These are phyloP conservation scores for Perca schrenkii DNA, from an alignment of 2,113 vertebrate species.

Conservation along the genomic window DNA sequence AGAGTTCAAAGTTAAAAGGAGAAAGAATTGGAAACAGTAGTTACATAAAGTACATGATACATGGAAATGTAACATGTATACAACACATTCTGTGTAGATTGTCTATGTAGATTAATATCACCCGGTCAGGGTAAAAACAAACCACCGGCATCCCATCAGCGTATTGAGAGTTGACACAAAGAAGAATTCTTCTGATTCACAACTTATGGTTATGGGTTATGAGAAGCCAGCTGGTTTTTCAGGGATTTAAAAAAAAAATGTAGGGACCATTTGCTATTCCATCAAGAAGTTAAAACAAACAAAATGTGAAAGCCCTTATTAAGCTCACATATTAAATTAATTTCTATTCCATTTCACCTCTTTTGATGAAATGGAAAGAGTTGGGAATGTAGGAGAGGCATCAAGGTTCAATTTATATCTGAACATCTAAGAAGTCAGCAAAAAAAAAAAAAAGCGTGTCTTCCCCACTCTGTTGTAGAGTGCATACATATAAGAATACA, in stretches of 20 bases:
- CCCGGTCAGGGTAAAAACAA: not conserved
- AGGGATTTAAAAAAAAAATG: no score
- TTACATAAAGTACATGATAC: not conserved
- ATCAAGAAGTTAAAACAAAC: conserved; percentile 6
- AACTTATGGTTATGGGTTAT: no score
- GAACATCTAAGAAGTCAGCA: not conserved
- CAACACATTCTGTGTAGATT: not conserved
- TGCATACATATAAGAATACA: conserved; percentile 6
- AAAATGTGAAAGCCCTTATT: not conserved
- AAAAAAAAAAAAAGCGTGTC: not conserved
- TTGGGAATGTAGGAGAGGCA: not conserved
- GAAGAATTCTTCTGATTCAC: no score
- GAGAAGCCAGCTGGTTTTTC: no score
- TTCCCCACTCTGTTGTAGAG: not conserved
- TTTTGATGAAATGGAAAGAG: not conserved
- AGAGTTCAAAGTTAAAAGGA: not conserved
- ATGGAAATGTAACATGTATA: not conserved
- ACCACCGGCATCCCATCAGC: no score
- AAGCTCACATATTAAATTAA: not conserved
- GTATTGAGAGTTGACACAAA: no score
- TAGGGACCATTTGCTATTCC: not conserved
- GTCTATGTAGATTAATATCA: not conserved
- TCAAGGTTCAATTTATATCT: not conserved
- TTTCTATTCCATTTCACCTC: not conserved
- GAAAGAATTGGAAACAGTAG: not conserved